Base-by-base conservation (phyloP, 2,888 invertebrate genomes). In the Galeruca laticollis region DNA sequence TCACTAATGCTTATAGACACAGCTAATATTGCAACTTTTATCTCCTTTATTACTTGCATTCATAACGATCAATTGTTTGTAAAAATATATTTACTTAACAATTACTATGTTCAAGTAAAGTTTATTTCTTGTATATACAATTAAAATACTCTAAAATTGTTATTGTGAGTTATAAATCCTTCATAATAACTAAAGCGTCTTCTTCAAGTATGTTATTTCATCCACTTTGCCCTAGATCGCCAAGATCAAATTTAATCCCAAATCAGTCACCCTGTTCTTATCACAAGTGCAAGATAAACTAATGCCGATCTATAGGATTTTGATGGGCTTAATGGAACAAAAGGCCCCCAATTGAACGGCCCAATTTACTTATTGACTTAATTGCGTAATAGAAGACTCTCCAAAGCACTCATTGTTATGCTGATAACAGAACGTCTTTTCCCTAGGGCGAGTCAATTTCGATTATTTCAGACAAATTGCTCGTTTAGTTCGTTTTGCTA, bases 331-430 rank as follows among this genome's bases (percentile, higher is more conserved):
- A 71, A 68, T 68, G 66, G 67, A 71, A 69, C 70, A 62, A 66
- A 61, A 62, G 68, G 43, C 54, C 62, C 70, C 56, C 60, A 68
- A 72, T 67, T 61, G 72, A 63, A 66, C 68, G 60, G 60, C 64
- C 72, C 68, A 70, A 69, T 72, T 70, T 72, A 70, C 70, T 72
- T 72, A 72, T 70, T 72, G 68, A 70, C 61, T 72, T 70, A 72
- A 72, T 72, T 72, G 68, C 64, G 68, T 67, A 65, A 72, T 70
- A 64, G 70, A 70, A 72, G 49, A 70, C 70, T 72, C 67, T 63
- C 65, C 60, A 61, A 65, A 65, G 65, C 43, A 65, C 57, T 67
- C 73, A 73, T 73, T 73, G 73, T 73, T 73, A 73, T 73, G 73
- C 73, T 73, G 73, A 73, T 73, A 73, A 71, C 70, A 69, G 56